phyloP scores from a whole-genome alignment of 2,888 invertebrate species.

The Tipula vernalis region DNA sequence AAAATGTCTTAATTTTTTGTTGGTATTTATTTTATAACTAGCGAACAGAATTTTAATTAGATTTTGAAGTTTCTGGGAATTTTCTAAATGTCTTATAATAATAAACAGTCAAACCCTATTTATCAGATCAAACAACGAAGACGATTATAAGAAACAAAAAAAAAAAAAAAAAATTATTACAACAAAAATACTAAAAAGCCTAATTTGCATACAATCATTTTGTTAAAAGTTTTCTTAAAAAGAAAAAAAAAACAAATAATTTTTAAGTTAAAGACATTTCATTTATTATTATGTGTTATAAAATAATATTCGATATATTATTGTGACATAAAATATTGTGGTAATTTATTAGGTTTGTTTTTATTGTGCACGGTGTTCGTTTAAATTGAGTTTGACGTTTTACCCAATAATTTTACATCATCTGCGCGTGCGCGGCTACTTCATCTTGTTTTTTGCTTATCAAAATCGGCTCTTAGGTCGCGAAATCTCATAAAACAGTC shows the following conservation, averaged over 20 bases:
- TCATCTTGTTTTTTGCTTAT: neutral
- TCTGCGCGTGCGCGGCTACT: neutral
- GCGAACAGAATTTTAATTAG: neutral
- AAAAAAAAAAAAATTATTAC: neutral
- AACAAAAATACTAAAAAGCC: neutral
- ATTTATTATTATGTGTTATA: neutral
- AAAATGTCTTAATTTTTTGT: neutral
- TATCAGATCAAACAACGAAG: neutral
- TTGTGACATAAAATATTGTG: neutral
- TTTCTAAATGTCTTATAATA: neutral
- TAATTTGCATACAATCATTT: neutral
- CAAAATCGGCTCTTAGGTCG: neutral
- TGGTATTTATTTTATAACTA: neutral
- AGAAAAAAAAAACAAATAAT: no score
- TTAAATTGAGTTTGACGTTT: neutral
- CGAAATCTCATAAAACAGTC: neutral
- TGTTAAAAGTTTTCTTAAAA: neutral
- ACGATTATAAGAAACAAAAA: neutral
- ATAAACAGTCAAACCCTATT: neutral
- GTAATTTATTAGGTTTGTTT: neutral
- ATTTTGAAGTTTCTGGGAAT: neutral
- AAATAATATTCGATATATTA: neutral
- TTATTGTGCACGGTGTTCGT: neutral
- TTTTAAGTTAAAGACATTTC: neutral
- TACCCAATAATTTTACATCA: neutral